These are phyloP conservation scores for Mongoloraphidia duomilia DNA, from an alignment of 2,888 invertebrate species.

Conservation along the genomic window DNA sequence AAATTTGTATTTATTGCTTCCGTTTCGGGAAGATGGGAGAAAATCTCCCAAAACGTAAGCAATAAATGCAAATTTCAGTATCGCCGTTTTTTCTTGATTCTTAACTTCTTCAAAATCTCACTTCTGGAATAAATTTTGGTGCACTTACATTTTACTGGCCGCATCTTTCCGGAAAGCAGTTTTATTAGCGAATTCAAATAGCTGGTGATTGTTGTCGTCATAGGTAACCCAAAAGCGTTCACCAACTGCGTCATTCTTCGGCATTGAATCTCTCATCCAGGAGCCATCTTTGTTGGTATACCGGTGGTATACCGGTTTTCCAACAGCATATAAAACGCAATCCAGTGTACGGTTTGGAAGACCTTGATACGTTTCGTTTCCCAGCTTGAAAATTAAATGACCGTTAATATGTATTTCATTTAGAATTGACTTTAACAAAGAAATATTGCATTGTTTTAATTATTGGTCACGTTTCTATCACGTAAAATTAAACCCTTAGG, in stretches of 20 bases:
- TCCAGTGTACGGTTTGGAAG: constrained; percentile 39
- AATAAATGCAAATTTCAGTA: too few relatives aligned
- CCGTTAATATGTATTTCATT: constrained; percentile 17
- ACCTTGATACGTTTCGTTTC: constrained; percentile 42
- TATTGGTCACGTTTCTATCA: too few relatives aligned
- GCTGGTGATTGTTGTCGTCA: constrained; percentile 53
- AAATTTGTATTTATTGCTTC: too few relatives aligned
- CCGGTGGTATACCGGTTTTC: constrained; percentile 83
- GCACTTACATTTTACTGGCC: constrained; percentile 29
- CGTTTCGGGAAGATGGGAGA: too few relatives aligned
- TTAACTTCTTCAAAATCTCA: too few relatives aligned
- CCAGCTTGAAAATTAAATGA: constrained; percentile 18
- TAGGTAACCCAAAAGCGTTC: constrained; percentile 77
- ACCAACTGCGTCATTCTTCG: constrained; percentile 33
- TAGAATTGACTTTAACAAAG: too few relatives aligned
- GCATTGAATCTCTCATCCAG: constrained; percentile 69
- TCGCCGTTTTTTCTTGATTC: too few relatives aligned
- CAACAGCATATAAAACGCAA: constrained; percentile 79
- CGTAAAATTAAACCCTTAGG: too few relatives aligned
- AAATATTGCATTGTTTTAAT: too few relatives aligned
- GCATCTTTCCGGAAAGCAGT: constrained; percentile 45
- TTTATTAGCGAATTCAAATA: constrained; percentile 68
- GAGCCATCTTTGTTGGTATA: constrained; percentile 36
- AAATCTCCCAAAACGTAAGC: too few relatives aligned
- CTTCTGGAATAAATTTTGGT: not conserved